A percentile compares a stretch with the other conserved stretches of the same genome.
Evolutionary conservation across 2,888 invertebrate species (phyloP).

Genomic region (Nomada lathburiana): DNA sequence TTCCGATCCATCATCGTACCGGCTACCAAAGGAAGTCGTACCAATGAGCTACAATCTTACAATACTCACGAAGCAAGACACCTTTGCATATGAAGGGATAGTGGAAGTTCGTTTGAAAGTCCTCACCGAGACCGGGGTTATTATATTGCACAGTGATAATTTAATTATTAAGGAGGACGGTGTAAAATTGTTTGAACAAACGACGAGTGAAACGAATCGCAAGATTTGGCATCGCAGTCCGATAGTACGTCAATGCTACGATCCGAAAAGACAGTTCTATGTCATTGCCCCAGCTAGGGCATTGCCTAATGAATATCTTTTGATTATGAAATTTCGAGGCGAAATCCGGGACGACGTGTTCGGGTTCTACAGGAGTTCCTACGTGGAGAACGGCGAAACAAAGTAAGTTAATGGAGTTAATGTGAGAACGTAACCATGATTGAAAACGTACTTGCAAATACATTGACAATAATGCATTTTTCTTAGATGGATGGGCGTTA

Average conservation of each 20-base stretch:
- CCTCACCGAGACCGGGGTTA: constrained; percentile 74
- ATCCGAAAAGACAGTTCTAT: constrained; percentile 72
- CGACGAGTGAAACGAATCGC: not conserved
- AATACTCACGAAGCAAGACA: constrained; percentile 49
- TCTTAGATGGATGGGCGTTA: constrained; percentile 90
- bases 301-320: constrained; percentile 81
- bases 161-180: constrained; percentile 71
- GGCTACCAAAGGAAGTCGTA: constrained; percentile 86
- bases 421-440: not conserved
- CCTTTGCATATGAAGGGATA: constrained; percentile 83
- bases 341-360: constrained; percentile 86
- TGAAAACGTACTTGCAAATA: not conserved
- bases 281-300: constrained; percentile 39
- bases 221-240: not conserved
- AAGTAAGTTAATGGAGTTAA: constrained; percentile 83
- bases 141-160: constrained; percentile 85
- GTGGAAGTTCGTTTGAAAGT: constrained; percentile 84
- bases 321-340: constrained; percentile 86
- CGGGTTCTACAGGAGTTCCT: constrained; percentile 88
- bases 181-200: not conserved
- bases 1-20: constrained; percentile 80
- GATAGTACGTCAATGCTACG: constrained; percentile 63
- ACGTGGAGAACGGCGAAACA: constrained; percentile 84
- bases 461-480: not conserved
- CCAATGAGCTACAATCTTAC: constrained; percentile 86